Percentiles rank a stretch among this genome's conserved stretches.
Evolutionary conservation across 2,113 vertebrate species (phyloP).

Genomic region (Cygnus buccinator): DNA sequence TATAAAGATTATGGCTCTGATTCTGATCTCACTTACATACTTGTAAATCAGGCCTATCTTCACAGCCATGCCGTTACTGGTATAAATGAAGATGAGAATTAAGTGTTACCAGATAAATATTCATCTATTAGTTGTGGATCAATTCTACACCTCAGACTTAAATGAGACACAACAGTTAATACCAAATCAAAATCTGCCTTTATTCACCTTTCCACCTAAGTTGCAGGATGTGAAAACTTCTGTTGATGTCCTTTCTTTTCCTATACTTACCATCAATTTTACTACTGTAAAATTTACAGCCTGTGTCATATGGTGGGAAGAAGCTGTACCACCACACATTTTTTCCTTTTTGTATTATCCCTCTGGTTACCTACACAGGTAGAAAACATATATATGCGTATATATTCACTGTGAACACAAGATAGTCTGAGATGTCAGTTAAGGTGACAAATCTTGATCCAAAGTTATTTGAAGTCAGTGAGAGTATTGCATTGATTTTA

Average conservation of each 20-base stretch:
- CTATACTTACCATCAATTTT: neutral
- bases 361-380: rapidly evolving
- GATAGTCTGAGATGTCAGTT: neutral
- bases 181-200: neutral
- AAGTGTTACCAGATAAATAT: neutral
- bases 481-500: neutral
- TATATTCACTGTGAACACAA: neutral
- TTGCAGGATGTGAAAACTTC: neutral
- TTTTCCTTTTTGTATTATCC: neutral
- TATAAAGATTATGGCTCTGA: neutral
- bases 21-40: neutral
- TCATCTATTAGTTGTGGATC: neutral
- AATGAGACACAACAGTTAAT: neutral
- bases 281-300: rapidly evolving
- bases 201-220: neutral
- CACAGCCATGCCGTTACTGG: neutral
- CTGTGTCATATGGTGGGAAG: neutral
- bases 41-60: neutral
- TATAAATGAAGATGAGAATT: neutral
- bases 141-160: neutral
- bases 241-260: rapidly evolving
- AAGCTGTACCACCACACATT: rapidly evolving
- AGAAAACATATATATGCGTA: neutral
- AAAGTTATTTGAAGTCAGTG: neutral
- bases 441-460: neutral